Conservation (phyloP, 2,797 vertebrate species). For the Protonibea diacanthus region DNA sequence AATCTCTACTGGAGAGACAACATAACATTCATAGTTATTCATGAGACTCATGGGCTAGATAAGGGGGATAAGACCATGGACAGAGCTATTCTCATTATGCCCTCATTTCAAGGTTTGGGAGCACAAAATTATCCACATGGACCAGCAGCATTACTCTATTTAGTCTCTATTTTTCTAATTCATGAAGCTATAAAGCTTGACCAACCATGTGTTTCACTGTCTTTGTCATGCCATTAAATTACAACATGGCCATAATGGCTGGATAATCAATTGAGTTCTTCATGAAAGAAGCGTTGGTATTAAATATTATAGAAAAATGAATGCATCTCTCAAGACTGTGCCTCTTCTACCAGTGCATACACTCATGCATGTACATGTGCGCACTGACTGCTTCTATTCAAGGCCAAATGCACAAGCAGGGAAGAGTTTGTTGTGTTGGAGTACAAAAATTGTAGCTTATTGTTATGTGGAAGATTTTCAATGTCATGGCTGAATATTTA, state of each 20-base stretch:
- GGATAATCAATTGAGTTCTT: constrained; percentile 28
- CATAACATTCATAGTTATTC: constrained; percentile 58
- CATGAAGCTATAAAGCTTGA: constrained; percentile 33
- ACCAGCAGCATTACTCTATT: constrained; percentile 39
- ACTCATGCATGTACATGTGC: constrained; percentile 21
- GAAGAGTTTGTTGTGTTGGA: too few relatives aligned
- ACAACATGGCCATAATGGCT: constrained; percentile 9
- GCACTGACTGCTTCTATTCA: constrained; percentile 17
- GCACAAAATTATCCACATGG: constrained; percentile 54
- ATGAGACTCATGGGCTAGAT: constrained; percentile 45
- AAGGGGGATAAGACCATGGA: constrained; percentile 41
- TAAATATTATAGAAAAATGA: constrained; percentile 2
- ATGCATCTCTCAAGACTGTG: constrained; percentile 15
- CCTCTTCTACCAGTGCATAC: background rate
- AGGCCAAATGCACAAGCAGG: too few relatives aligned
- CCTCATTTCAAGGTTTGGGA: constrained; percentile 63
- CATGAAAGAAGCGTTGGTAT: background rate
- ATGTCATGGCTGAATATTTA: too few relatives aligned
- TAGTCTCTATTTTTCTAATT: constrained; percentile 39
- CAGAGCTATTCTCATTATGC: constrained; percentile 55
- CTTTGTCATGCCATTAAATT: constrained; percentile 15
- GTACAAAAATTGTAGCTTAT: too few relatives aligned
- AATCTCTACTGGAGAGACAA: constrained; percentile 45
- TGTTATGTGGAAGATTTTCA: too few relatives aligned
- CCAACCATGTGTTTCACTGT: constrained; percentile 41